Evolutionary conservation across 2,888 invertebrate species (phyloP).

Genomic region (Drosophila nr. fundita): DNA sequence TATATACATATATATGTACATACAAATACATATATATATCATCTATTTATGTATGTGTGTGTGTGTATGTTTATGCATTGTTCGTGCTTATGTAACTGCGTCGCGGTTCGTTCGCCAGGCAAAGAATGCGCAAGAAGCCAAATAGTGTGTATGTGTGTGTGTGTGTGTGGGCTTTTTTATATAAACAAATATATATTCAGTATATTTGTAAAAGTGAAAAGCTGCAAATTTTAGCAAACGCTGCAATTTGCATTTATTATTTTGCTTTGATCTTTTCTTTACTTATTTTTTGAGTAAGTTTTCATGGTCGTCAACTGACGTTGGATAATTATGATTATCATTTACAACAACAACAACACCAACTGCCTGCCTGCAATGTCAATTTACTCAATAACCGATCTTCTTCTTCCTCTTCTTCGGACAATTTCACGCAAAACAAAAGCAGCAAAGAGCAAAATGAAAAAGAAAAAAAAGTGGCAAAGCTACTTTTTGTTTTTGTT

Average conservation of each 20-base stretch:
- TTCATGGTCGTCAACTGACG: conserved; percentile 70
- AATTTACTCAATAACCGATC: conserved; percentile 56
- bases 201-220: conserved; percentile 20
- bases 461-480: conserved; percentile 66
- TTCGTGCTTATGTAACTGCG: conserved; percentile 52
- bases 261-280: conserved; percentile 51
- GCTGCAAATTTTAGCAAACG: conserved; percentile 39
- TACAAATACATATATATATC: conserved; percentile 7
- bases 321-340: conserved; percentile 67
- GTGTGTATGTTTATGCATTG: conserved; percentile 22
- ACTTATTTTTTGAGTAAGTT: conserved; percentile 45
- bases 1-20: conserved; percentile 18
- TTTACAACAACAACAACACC: conserved; percentile 29
- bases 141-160: conserved; percentile 9
- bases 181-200: conserved; percentile 20
- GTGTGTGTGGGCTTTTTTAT: conserved; percentile 23
- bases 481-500: conserved; percentile 66
- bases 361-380: conserved; percentile 32
- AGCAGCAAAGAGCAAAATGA: conserved; percentile 18
- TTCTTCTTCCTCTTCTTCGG: conserved; percentile 37
- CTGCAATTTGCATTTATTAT: conserved; percentile 38
- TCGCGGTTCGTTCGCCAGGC: conserved; percentile 53
- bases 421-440: conserved; percentile 66
- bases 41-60: background rate
- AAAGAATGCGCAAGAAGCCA: conserved; percentile 56